Evolutionary conservation across 1,140 invertebrate species (phyloP), one percentile per base, ranked within the genome.

Genomic region (Drosophila willistoni): DNA sequence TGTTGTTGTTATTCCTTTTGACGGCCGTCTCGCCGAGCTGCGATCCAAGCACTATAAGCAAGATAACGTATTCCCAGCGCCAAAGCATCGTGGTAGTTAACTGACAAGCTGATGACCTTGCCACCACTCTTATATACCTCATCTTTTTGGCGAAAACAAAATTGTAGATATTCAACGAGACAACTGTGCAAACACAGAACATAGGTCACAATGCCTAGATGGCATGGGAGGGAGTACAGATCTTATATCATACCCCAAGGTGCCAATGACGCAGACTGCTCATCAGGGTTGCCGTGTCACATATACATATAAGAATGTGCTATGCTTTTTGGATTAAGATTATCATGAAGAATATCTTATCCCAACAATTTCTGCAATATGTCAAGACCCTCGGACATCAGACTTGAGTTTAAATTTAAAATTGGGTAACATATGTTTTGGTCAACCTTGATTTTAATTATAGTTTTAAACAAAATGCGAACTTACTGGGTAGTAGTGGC

Each of bases 151-250:
- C 73, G 72, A 84, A 79, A 57, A 64, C 36, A 64, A 25, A 22
- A 25, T 14, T 29, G 29, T 25, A 29, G 29, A 10, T 3, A 22
- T 51, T 34, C 17, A 42, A 36, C 55, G 25, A 36, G 3, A 42
- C 83, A 87, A 69, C 83, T 86, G 82, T 68, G 71, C 65, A 85
- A 85, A 85, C 22, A 61, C n/a, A 79, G 14, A 3, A 6, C 19
- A 36, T 12, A 36, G 64, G 47, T 47, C 69, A 72, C 73, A 81
- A 69, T 68, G 34, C n/a, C 17, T 66, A 34, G 13, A 51, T 57
- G 7, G 17, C 17, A 51, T 19, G 19, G 17, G 9, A 17, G 44
- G 14, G 2, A 17, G 44, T 47, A 47, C 17, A 22, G 17, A 51
- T 51, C 44, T 51, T 10, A 9, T 19, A 3, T 13, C 14, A 44